These are phyloP conservation scores for Azemiops feae DNA, from an alignment of 2,113 vertebrate species.

Conservation along the genomic window DNA sequence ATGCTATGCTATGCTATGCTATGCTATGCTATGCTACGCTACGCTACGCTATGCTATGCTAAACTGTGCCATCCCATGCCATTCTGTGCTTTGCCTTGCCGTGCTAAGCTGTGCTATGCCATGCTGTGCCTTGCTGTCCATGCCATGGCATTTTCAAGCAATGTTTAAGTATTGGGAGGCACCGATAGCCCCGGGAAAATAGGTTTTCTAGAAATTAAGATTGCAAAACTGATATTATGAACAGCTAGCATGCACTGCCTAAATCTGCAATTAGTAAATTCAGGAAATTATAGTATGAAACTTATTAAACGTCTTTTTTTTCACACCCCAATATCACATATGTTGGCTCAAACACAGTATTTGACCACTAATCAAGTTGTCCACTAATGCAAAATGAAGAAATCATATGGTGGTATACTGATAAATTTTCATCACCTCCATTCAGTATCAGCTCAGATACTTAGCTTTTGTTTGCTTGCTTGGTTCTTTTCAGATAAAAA, in stretches of 20 bases:
- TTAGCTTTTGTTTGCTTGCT: not conserved
- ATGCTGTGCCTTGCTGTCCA: not conserved
- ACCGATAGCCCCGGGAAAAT: not conserved
- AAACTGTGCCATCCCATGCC: not conserved
- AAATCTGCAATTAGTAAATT: not conserved
- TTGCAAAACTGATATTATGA: not conserved
- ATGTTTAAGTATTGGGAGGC: not conserved
- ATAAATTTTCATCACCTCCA: not conserved
- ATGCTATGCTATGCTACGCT: fast-evolving
- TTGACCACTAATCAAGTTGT: too few relatives aligned
- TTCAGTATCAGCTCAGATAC: too few relatives aligned
- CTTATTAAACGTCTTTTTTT: not conserved
- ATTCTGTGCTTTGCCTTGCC: too few relatives aligned
- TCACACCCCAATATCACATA: not conserved
- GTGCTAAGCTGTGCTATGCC: too few relatives aligned
- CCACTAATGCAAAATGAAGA: not conserved
- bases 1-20: not conserved
- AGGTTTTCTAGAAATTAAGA: not conserved
- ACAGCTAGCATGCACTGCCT: not conserved
- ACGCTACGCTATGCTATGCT: too few relatives aligned
- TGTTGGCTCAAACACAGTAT: not conserved
- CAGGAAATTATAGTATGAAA: not conserved
- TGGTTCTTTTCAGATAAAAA: not conserved
- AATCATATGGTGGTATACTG: not conserved
- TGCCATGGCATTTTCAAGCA: not conserved